Conservation (phyloP, 2,113 vertebrate species). For the Oceanites oceanicus region DNA sequence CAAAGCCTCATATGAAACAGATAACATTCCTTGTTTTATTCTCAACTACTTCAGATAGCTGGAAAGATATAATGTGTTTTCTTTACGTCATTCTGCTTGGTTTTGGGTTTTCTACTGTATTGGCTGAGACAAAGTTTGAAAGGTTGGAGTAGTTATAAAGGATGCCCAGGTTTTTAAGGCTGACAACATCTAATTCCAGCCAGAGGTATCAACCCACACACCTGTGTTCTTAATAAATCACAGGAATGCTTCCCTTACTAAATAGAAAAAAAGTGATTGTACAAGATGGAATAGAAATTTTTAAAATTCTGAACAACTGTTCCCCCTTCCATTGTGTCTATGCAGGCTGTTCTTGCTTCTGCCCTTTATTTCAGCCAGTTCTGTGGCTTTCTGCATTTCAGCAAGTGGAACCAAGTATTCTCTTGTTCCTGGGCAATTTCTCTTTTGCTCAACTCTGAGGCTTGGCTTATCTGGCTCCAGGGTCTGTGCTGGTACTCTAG, state of each 20-base stretch:
- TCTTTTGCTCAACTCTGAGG: not conserved
- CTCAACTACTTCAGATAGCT: not conserved
- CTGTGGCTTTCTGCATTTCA: not conserved
- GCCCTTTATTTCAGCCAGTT: not conserved
- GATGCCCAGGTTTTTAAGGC: not conserved
- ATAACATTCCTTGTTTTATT: not conserved
- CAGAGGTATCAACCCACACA: not conserved
- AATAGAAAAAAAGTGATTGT: not conserved
- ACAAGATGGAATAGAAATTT: not conserved
- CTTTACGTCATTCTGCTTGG: not conserved
- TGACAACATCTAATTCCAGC: not conserved
- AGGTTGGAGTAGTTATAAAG: not conserved
- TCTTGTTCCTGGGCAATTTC: not conserved
- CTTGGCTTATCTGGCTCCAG: not conserved
- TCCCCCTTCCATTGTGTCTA: not conserved
- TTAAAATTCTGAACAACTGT: not conserved
- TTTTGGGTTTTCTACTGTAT: not conserved
- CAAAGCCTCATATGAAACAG: not conserved
- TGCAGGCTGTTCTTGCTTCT: not conserved
- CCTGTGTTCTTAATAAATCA: not conserved
- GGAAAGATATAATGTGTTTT: not conserved
- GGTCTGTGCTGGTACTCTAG: not conserved
- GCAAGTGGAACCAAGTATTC: not conserved
- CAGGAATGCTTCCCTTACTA: not conserved
- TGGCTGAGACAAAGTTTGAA: not conserved